A percentile compares a stretch with the other conserved stretches of the same genome.
Evolutionary conservation across 2,797 vertebrate species (phyloP).

Genomic region (Helarctos malayanus): DNA sequence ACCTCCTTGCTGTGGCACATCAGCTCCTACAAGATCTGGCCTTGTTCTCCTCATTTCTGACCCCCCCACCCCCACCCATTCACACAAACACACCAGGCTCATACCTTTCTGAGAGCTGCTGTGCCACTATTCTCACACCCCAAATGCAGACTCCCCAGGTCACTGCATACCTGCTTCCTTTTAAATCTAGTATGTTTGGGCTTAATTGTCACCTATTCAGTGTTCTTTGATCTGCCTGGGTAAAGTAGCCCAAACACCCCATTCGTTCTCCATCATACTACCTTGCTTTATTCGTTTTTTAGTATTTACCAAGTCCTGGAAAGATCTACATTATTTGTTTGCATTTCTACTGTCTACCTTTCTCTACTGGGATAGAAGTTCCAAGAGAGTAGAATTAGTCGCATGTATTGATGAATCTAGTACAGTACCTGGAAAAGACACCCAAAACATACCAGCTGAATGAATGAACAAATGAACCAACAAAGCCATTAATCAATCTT

Average conservation of each 20-base stretch:
- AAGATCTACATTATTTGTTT: not conserved
- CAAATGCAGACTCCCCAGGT: not conserved
- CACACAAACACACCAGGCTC: not conserved
- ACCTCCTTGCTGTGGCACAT: not conserved
- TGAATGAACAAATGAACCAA: not conserved
- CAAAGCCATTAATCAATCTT: not conserved
- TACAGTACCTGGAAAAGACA: not conserved
- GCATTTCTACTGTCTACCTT: not conserved
- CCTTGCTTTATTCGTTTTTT: slow-evolving; percentile 9
- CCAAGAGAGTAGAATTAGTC: not conserved
- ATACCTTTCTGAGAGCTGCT: not conserved
- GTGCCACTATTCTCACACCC: not conserved
- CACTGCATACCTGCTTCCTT: not conserved
- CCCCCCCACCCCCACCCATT: not conserved
- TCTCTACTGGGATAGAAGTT: not conserved
- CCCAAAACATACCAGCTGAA: not conserved
- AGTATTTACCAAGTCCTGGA: slow-evolving; percentile 8
- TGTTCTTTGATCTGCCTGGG: not conserved
- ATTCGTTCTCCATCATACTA: not conserved
- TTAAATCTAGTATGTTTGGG: not conserved
- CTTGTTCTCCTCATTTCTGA: not conserved
- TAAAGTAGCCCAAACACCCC: not conserved
- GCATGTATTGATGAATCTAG: not conserved
- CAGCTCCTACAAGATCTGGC: not conserved
- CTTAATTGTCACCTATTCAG: not conserved